Base-by-base conservation (phyloP, 2,888 invertebrate species). In the Pardosa pseudoannulata region DNA sequence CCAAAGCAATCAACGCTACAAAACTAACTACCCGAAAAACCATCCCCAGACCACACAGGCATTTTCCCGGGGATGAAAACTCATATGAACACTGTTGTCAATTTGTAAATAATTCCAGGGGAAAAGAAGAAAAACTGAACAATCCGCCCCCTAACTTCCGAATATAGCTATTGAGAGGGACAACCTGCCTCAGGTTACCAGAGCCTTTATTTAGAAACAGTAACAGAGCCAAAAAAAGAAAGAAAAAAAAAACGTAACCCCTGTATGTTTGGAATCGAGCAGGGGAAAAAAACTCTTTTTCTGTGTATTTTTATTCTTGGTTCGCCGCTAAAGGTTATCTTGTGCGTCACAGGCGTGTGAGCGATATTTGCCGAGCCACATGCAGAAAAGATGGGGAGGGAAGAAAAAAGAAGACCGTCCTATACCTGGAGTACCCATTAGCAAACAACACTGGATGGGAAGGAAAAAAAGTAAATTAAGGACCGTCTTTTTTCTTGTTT, bases 271-370 rank as follows among this genome's bases (percentile, higher is more conserved):
- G 56, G 56, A 56, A 23, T 56, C 56, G 23, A 23, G 56, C 19
- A 56, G 3, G 11, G 23, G n/a, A n/a, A n/a, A 56, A 56, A n/a
- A 56, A 2, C n/a, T 56, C 56, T 56, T 56, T 56, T 56, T 56
- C 56, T 56, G 56, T 19, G 56, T 56, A 56, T 56, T 56, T 56
- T 56, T 56, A 56, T 56, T 56, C 23, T 56, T 56, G 56, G 56
- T 56, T 56, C 56, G 19, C 56, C 71, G 65, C 62, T 67, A 83
- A 83, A 83, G 83, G 83, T 83, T 83, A 83, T 28, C 65, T 11
- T 62, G 72, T 83, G 83, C 83, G 83, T 83, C 83, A 83, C 39
- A 71, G 71, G 19, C 78, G 36, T 23, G 56, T 23, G 56, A 6
- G 36, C 29, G 46, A 19, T 72, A 39, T 82, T 82, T 76, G 82